Base-by-base conservation (phyloP, 2,113 vertebrate genomes). In the Otis tarda region DNA sequence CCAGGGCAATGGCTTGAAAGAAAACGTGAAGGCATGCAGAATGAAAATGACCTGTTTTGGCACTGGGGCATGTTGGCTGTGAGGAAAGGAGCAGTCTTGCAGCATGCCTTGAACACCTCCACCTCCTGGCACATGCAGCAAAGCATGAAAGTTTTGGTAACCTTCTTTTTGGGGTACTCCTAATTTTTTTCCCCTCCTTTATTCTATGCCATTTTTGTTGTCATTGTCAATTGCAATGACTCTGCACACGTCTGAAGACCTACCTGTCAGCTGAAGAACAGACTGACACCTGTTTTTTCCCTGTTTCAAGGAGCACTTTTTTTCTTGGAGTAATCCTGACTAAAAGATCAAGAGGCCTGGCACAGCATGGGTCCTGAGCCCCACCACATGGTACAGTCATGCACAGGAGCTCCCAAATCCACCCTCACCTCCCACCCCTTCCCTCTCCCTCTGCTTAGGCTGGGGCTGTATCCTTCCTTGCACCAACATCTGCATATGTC, bases 41-140 rank as follows among this genome's bases (percentile, higher is more conserved):
- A 17, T 1, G 39, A 39, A 67, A 24, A 59, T 59, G 45, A 4
- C 20, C 0, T 39, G 9, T 19, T 49, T n/a, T 3, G 75, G 25
- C 11, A 3, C 3, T 5, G 43, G 16, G 39, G 9, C 2, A 8
- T 2, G 30, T 2, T 10, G 21, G 41, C 57, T 24, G 43, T 3
- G 53, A 49, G 69, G 23, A 57, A 7, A 57, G 15, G 31, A 20
- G 43, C 2, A 1, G 35, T 28, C 86, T 53, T 11, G 14, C 28
- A 19, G 47, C 4, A 3, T 37, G 33, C 15, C 37, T 2, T 1
- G 27, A 19, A 0, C 37, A n/a, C 25, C 25, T 55, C 4, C 78
- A n/a, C 22, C 2, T 3, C 41, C 59, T 31, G 45, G 45, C 67
- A 47, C 4, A 25, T 27, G 19, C 41, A 12, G 43, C 41, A 65